A percentile compares a stretch with the other conserved stretches of the same genome.
phyloP scores from a whole-genome alignment of 2,888 invertebrate genomes.

The Nycteola revayana region DNA sequence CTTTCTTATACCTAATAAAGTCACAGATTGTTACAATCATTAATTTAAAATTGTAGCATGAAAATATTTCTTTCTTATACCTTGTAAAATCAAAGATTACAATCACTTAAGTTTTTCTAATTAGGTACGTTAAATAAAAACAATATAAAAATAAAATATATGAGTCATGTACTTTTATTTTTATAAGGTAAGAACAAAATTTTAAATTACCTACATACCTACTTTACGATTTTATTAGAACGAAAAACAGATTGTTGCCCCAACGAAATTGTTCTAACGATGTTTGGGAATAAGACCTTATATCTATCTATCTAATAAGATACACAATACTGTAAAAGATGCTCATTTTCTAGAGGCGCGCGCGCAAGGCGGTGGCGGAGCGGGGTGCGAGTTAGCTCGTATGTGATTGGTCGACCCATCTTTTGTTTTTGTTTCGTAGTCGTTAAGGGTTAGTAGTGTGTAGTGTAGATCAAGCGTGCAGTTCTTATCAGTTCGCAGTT shows the following conservation, averaged over 20 bases:
- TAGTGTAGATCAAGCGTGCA: slow-evolving; percentile 11
- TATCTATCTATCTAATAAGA: slow-evolving; percentile 9
- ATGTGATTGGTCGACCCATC: slow-evolving; percentile 15
- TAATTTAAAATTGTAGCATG: slow-evolving; percentile 1
- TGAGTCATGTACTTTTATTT: slow-evolving; percentile 9
- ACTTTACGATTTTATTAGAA: slow-evolving; percentile 10
- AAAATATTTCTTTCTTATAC: slow-evolving; percentile 7
- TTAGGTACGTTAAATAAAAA: slow-evolving; percentile 10
- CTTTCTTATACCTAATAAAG: neutral
- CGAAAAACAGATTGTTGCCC: slow-evolving; percentile 9
- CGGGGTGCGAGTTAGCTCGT: slow-evolving; percentile 7
- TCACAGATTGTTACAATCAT: neutral
- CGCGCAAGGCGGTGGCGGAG: slow-evolving; percentile 8
- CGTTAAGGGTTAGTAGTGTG: slow-evolving; percentile 10
- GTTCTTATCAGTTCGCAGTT: slow-evolving; percentile 12
- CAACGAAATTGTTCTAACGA: slow-evolving; percentile 10
- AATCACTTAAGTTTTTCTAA: slow-evolving; percentile 11
- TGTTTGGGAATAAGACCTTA: slow-evolving; percentile 10
- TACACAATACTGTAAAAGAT: slow-evolving; percentile 10
- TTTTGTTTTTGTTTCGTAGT: slow-evolving; percentile 11
- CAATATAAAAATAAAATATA: slow-evolving; percentile 9
- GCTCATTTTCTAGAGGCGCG: slow-evolving; percentile 9
- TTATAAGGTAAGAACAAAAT: slow-evolving; percentile 8
- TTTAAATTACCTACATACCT: slow-evolving; percentile 10
- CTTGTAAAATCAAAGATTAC: slow-evolving; percentile 9